Conservation (phyloP, 2,888 invertebrate genomes). For the Morpho helenor region DNA sequence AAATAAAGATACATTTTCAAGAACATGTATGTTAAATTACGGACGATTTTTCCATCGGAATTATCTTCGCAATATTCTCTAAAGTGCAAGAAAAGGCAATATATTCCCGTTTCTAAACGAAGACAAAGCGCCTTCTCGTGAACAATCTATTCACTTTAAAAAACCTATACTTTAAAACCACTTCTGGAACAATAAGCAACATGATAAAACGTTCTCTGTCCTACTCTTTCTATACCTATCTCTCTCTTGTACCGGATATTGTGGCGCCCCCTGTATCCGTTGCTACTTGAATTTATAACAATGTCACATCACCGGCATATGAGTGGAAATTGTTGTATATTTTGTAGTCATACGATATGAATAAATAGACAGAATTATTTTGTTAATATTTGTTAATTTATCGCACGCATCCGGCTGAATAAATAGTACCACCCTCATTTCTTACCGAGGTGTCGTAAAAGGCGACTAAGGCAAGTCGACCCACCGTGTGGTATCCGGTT, state of each 20-base stretch:
- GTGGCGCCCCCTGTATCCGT: slow-evolving; percentile 28
- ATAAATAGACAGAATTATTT: no score
- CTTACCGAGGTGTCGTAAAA: no score
- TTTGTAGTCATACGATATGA: no score
- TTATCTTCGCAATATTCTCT: background rate
- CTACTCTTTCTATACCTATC: slow-evolving; percentile 10
- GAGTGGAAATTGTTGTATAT: no score
- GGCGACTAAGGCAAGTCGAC: no score
- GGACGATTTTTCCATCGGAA: no score
- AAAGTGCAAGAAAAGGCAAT: background rate
- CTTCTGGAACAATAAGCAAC: slow-evolving; percentile 19
- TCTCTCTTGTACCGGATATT: slow-evolving; percentile 37
- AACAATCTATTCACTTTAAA: slow-evolving; percentile 12
- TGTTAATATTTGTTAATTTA: no score
- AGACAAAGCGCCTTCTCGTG: slow-evolving; percentile 1
- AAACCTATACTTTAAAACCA: slow-evolving; percentile 14
- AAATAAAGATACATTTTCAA: background rate
- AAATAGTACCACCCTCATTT: no score
- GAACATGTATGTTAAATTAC: background rate
- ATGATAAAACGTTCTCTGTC: slow-evolving; percentile 13
- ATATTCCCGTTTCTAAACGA: background rate
- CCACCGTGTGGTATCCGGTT: no score
- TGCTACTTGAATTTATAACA: slow-evolving; percentile 5
- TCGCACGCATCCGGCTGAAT: no score
- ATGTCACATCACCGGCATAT: no score